Evolutionary conservation across 30 jellyfish, hydroid and myxozoan genomes (phyloP).

Genomic region (Morbakka virulenta): DNA sequence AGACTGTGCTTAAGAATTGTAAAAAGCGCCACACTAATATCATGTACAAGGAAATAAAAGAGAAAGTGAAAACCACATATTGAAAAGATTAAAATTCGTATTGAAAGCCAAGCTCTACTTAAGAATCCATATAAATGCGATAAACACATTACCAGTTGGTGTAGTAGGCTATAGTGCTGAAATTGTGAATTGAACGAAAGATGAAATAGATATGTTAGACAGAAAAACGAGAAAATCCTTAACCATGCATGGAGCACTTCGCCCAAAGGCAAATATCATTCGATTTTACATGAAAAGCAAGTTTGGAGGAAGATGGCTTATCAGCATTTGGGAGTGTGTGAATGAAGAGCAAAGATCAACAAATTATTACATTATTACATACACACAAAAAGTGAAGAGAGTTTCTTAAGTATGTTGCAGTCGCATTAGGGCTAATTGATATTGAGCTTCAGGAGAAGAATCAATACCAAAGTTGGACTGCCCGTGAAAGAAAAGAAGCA

Average conservation of each 20-base stretch:
- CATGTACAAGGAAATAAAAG: too few relatives aligned
- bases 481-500: conserved; percentile 28
- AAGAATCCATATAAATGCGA: conserved; percentile 2
- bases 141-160: too few relatives aligned
- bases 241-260: conserved; percentile 1
- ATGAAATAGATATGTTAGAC: conserved; percentile 27
- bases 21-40: too few relatives aligned
- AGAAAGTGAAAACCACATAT: background rate
- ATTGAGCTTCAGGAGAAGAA: conserved; percentile 36
- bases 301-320: conserved; percentile 28
- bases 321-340: conserved; percentile 15
- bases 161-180: conserved; percentile 26
- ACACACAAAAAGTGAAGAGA: background rate
- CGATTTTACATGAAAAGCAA: conserved; percentile 16
- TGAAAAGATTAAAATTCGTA: conserved; percentile 1
- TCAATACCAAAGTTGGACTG: conserved; percentile 12
- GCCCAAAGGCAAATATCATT: too few relatives aligned
- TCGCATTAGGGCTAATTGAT: conserved; percentile 16
- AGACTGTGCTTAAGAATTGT: too few relatives aligned
- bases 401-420: too few relatives aligned
- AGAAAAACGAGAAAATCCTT: too few relatives aligned
- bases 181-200: conserved; percentile 17
- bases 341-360: background rate
- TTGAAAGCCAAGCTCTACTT: conserved; percentile 20
- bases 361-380: background rate